Evolutionary conservation across 1,140 invertebrate species (phyloP).

Genomic region (Bombus huntii): DNA sequence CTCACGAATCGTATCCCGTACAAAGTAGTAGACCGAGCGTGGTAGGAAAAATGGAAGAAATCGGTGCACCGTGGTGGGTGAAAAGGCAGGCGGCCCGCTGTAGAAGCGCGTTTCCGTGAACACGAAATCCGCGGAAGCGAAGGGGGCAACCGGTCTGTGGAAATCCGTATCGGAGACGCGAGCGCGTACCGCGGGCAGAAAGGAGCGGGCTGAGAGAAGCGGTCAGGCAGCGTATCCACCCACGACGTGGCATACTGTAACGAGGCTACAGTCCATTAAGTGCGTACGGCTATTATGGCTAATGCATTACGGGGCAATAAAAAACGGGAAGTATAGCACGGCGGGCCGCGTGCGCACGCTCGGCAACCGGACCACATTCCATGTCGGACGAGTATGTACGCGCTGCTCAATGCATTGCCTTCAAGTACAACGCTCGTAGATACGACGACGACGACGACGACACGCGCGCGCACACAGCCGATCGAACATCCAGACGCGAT

Average conservation of each 20-base stretch:
- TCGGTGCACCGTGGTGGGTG: neutral
- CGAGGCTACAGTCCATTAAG: slow-evolving; percentile 79
- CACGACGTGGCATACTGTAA: slow-evolving; percentile 77
- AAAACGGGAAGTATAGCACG: slow-evolving; percentile 73
- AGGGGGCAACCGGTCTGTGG: slow-evolving; percentile 1
- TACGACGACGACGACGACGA: slow-evolving; percentile 56
- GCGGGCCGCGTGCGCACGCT: slow-evolving; percentile 62
- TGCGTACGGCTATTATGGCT: slow-evolving; percentile 76
- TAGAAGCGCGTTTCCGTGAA: slow-evolving; percentile 10
- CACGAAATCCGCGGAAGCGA: neutral
- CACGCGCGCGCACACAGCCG: slow-evolving; percentile 18
- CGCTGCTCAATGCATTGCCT: slow-evolving; percentile 73
- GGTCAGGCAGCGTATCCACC: slow-evolving; percentile 72
- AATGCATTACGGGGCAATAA: slow-evolving; percentile 76
- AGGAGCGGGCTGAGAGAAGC: slow-evolving; percentile 39
- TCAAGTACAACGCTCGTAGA: slow-evolving; percentile 71
- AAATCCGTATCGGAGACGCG: slow-evolving; percentile 32
- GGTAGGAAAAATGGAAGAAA: neutral
- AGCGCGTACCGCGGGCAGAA: slow-evolving; percentile 24
- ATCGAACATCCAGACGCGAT: slow-evolving; percentile 2
- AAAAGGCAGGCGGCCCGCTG: neutral
- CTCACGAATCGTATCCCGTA: neutral
- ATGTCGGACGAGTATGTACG: slow-evolving; percentile 75
- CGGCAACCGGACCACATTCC: slow-evolving; percentile 80
- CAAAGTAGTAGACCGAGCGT: too few relatives aligned